Base-by-base conservation (phyloP, 2,797 vertebrate species). In the Anolis apletophallus region DNA sequence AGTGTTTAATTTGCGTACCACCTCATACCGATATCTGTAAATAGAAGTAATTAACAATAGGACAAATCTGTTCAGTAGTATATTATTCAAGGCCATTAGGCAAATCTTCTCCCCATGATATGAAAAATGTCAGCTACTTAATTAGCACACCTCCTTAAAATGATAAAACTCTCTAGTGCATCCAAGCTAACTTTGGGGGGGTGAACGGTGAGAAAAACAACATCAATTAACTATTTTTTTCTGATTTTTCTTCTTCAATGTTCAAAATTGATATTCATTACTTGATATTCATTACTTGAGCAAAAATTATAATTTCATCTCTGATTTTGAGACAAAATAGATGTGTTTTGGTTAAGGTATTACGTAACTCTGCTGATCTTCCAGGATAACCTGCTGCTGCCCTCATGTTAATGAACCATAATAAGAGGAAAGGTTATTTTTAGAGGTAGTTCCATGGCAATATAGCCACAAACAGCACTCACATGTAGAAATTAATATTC, bases 201-300 rank as follows among this genome's bases (percentile, higher is more conserved):
- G 89, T 85, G 40, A 88, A 89, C 85, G 50, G 90, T 83, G 81
- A 23, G 32, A 12, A 64, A 88, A 83, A 79, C 29, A 85, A 93
- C 78, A 92, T 88, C 64, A 94, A 90, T 94, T 93, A 93, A 81
- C 81, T 36, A 6, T 78, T 91, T 68, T 91, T 83, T 90, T 88
- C 40, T 85, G 79, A 92, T 87, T 91, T 90, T 92, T 95, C 94
- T 92, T 95, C 94, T 91, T 90, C 95, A 96, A 92, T 71, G 86
- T 90, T 87, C 92, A 92, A 95, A 88, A 86, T 95, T 95, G 90
- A 93, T 93, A 95, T 91, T 93, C 90, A 78, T 84, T 88, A 83
- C 91, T 96, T 95, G 95, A 94, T 93, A 95, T 91, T 93, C 90
- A 78, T 84, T 88, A 83, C 91, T 96, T 95, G 95, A 94, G 93